Conservation (phyloP, 2,113 vertebrate species). For the Coptodon rendalli region DNA sequence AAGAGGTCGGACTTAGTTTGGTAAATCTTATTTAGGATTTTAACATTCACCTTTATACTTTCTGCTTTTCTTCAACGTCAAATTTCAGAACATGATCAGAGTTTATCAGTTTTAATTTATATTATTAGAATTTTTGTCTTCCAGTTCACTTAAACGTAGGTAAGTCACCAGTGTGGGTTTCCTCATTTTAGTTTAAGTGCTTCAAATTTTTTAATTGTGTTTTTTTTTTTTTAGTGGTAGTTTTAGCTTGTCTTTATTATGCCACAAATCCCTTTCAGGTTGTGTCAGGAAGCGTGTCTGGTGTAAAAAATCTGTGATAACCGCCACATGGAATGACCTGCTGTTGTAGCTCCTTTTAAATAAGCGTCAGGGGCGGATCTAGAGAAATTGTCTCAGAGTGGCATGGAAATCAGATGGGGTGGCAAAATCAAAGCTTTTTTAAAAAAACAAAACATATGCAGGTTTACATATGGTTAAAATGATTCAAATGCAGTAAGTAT, state of each 20-base stretch:
- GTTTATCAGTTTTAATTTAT: neutral
- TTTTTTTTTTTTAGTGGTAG: neutral
- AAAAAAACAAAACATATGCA: neutral
- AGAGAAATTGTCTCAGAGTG: neutral
- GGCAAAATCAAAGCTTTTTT: fast-evolving
- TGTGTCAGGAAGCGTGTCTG: neutral
- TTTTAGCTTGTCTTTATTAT: neutral
- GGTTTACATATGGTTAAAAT: neutral
- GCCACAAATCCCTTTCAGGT: neutral
- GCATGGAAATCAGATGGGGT: neutral
- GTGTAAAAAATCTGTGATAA: neutral
- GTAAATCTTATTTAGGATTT: neutral
- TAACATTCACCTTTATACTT: neutral
- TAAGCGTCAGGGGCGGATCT: neutral
- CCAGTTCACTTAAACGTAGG: fast-evolving
- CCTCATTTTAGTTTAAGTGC: neutral
- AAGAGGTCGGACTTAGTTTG: neutral
- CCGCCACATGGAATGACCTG: neutral
- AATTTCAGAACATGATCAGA: neutral
- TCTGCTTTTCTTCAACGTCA: neutral
- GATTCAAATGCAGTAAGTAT: neutral
- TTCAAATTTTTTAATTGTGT: neutral
- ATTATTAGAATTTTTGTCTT: neutral
- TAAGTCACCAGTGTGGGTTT: neutral
- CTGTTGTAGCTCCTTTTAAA: neutral